Percentiles rank a stretch among this genome's conserved stretches.
Conservation (phyloP, 2,888 invertebrate genomes). For the Athetis lepigone region DNA sequence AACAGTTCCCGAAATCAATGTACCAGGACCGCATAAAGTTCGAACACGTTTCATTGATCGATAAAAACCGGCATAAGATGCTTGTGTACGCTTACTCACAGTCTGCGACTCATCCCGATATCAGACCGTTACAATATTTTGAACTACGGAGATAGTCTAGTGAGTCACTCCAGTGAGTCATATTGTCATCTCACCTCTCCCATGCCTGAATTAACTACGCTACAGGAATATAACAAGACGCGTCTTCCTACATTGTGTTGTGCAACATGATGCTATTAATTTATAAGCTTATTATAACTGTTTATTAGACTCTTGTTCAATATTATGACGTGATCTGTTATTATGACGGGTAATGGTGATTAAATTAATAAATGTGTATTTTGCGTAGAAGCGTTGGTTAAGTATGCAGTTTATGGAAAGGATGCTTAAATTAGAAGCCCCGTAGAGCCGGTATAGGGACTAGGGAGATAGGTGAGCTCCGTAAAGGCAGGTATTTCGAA, state of each 20-base stretch:
- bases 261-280: slow-evolving; percentile 34
- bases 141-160: slow-evolving; percentile 65
- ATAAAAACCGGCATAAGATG: slow-evolving; percentile 47
- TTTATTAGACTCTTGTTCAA: slow-evolving; percentile 35
- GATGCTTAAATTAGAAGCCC: background rate
- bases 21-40: slow-evolving; percentile 41
- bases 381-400: background rate
- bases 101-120: slow-evolving; percentile 71
- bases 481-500: slow-evolving; percentile 26
- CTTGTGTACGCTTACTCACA: slow-evolving; percentile 65
- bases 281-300: slow-evolving; percentile 47
- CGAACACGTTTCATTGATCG: slow-evolving; percentile 37
- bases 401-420: slow-evolving; percentile 8
- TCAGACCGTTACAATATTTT: slow-evolving; percentile 70
- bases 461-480: background rate
- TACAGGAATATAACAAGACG: slow-evolving; percentile 57
- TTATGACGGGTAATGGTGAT: slow-evolving; percentile 15
- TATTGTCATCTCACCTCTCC: slow-evolving; percentile 64
- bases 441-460: background rate
- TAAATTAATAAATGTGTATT: background rate
- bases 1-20: slow-evolving; percentile 27
- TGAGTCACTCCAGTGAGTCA: slow-evolving; percentile 70
- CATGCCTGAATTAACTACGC: slow-evolving; percentile 72
- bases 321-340: slow-evolving; percentile 26
- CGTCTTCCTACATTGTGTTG: slow-evolving; percentile 49